Conservation (phyloP, 2,113 vertebrate species). For the Ploceus nigricollis region DNA sequence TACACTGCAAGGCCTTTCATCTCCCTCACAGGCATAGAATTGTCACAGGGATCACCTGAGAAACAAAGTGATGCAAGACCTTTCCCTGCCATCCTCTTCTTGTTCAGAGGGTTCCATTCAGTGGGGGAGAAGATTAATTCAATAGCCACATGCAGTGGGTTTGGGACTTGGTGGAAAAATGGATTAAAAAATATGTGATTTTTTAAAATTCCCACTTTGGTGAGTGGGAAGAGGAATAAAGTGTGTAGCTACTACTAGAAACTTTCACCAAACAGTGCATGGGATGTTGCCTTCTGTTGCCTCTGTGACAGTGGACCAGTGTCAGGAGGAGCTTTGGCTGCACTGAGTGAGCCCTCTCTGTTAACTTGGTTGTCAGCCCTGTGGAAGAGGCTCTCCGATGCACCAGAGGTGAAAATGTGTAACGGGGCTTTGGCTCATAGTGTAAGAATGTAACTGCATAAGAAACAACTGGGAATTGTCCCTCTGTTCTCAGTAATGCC, state of each 20-base stretch:
- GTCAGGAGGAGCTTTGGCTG: background rate
- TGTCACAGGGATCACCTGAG: background rate
- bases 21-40: background rate
- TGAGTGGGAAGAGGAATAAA: background rate
- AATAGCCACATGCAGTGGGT: background rate
- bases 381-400: background rate
- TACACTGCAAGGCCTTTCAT: background rate
- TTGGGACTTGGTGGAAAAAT: background rate
- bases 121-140: background rate
- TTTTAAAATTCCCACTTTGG: too few species aligned
- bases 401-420: background rate
- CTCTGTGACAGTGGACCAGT: too few species aligned
- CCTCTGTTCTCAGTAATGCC: background rate
- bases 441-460: background rate
- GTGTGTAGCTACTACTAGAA: background rate
- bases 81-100: background rate
- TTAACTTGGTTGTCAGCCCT: background rate
- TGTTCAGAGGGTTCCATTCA: background rate
- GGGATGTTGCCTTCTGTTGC: background rate
- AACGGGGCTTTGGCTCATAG: background rate
- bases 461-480: background rate
- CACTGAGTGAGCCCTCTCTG: background rate
- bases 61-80: background rate
- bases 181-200: background rate
- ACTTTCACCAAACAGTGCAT: background rate